Conservation (phyloP, 2,113 vertebrate genomes). For the Azemiops feae region DNA sequence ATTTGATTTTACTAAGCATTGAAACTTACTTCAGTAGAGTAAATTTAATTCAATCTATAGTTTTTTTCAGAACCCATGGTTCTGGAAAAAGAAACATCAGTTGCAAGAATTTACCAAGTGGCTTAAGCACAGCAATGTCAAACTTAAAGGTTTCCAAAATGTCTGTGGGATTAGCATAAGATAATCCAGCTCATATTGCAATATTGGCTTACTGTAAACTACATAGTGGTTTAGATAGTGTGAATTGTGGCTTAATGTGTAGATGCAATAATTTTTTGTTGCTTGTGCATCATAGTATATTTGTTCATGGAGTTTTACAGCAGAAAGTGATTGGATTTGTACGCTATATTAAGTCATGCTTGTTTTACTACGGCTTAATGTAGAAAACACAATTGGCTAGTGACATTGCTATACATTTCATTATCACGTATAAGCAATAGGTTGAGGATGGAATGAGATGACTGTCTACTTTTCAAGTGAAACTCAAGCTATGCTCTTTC, state of each 20-base stretch:
- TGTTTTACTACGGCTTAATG: neutral
- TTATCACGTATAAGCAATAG: neutral
- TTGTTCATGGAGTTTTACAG: neutral
- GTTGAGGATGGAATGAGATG: neutral
- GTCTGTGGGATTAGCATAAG: neutral
- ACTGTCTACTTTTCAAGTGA: neutral
- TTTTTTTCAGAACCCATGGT: neutral
- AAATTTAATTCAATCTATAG: neutral
- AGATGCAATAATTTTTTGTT: neutral
- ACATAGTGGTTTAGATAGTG: neutral
- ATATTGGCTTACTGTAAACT: neutral
- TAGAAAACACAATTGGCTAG: neutral
- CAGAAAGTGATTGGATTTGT: neutral
- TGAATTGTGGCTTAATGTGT: neutral
- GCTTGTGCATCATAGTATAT: neutral
- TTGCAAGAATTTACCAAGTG: neutral
- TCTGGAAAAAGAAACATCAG: neutral
- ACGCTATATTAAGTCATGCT: neutral
- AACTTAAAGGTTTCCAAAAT: neutral
- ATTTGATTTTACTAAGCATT: neutral
- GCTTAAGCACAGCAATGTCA: neutral
- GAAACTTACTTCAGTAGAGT: neutral
- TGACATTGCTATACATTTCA: neutral
- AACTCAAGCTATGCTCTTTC: neutral
- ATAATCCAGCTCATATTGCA: neutral